These are phyloP conservation scores for Sarotherodon lohbergeri DNA, from an alignment of 2,113 vertebrate species.

Conservation along the genomic window DNA sequence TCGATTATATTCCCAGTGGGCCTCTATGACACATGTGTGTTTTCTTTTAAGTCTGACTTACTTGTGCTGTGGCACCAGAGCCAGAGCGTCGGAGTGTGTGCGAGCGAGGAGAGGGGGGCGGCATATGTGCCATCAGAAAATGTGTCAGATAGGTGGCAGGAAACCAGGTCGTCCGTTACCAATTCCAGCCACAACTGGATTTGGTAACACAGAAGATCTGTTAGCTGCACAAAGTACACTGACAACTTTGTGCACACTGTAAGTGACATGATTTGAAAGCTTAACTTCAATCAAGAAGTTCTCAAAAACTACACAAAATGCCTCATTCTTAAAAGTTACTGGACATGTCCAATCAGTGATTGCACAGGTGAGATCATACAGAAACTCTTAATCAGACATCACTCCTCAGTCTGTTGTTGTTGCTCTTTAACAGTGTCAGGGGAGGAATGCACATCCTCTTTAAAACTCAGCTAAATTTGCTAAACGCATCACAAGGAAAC, in stretches of 20 bases:
- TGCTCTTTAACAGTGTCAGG: neutral
- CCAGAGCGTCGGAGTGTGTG: neutral
- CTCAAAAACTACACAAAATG: neutral
- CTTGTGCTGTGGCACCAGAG: constrained; percentile 56
- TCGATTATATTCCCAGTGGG: constrained; percentile 68
- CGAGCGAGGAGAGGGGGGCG: neutral
- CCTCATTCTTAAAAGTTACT: neutral
- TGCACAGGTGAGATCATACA: neutral
- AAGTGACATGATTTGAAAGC: neutral
- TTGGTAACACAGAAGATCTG: neutral
- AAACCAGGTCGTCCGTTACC: constrained; percentile 56
- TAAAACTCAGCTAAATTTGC: neutral
- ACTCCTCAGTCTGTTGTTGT: neutral
- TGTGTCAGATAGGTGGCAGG: constrained; percentile 64
- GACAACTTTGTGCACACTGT: neutral
- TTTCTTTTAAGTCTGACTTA: constrained; percentile 83
- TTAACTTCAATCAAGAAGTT: neutral
- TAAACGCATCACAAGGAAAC: neutral
- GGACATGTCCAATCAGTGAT: neutral
- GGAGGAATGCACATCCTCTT: neutral
- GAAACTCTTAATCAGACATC: neutral
- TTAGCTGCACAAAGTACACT: neutral
- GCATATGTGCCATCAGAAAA: constrained; percentile 58
- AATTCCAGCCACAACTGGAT: constrained; percentile 42
- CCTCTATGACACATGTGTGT: constrained; percentile 63